Base-by-base conservation (phyloP, 2,888 invertebrate species). In the Chrysodeixis includens region DNA sequence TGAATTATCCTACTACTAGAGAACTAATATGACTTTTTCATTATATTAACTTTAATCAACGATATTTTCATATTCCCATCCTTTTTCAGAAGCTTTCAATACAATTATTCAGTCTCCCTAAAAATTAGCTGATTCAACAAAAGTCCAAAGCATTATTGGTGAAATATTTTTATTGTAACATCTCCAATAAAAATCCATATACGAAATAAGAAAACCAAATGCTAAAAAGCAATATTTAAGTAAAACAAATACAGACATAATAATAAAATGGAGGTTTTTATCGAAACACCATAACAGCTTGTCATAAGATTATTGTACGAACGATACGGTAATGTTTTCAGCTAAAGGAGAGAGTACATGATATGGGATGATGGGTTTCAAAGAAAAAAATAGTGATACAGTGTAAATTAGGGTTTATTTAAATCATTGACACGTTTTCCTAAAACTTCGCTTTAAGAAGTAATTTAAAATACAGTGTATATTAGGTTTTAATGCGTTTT, bases 141-240 rank as follows among this genome's bases (percentile, higher is more conserved):
- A 40, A 40, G 0, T 40, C 35, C 14, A 4, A 1, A 5, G 14
- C 40, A 40, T 40, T 40, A 40, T 40, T 6, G 40, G 40, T 40
- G n/a, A 40, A 40, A 40, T 40, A 40, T 40, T 40, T 40, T 40
- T 40, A 40, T 40, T n/a, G n/a, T 14, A 40, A 40, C 5, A 40
- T 40, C n/a, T 40, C n/a, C 40, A 7, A 40, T 40, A 40, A 40
- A 40, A 40, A n/a, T 40, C 40, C n/a, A 40, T 40, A 4, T 40
- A 40, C 40, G 40, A 40, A 40, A 40, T 40, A 40, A 35, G 40
- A 3, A n/a, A n/a, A 26, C 26, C 12, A 6, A 40, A 40, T 40
- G 40, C 40, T 40, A 40, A 40, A 40, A n/a, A 40, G n/a, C 40
- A 40, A 40, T 40, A 40, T 40, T 40, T 40, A 40, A 40, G n/a